Base-by-base conservation (phyloP, 2,888 invertebrate genomes). In the Helobdella robusta region DNA sequence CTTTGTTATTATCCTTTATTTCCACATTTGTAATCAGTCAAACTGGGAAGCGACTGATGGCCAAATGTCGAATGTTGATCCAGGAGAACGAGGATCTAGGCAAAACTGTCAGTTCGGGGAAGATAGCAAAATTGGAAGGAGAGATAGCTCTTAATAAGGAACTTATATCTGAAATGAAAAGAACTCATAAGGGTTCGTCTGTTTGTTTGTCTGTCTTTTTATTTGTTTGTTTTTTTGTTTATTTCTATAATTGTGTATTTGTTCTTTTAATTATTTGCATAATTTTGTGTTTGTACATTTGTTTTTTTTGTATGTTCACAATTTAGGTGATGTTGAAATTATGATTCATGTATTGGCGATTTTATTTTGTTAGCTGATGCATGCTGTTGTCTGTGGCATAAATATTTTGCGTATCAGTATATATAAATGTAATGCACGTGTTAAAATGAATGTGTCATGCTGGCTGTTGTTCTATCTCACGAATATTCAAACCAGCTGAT, bases 81-180 rank as follows among this genome's bases (percentile, higher is more conserved):
- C 92, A 94, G 80, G 95, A 97, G 80, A 97, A 97, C 80, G 95
- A 95, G 80, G 95, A 97, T 76, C 83, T 97, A 25, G 95, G 95
- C 15, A 89, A 91, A 76, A 89, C 91, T 85, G 92, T 94, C 54
- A 89, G 92, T 5, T 91, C 91, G 73, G 95, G 95, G 1, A 84
- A 92, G 72, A 86, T 94, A 78, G 93, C 95, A 34, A 93, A 94
- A 79, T 82, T 97, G 67, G 95, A 97, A 81, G 90, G 91, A 68
- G 95, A 95, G 80, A 83, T 97, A 70, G 91, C 93, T 1, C 83
- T 95, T 74, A 92, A 94, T 78, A 92, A 91, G 78, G 92, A 89
- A 78, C 89, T 94, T 77, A 89, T 91, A 71, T 91, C 93, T 79
- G 94, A 95, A 83, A 91, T 95, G 70, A 91, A 93, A 78, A 91